A percentile compares a stretch with the other conserved stretches of the same genome.
Evolutionary conservation across 2,113 vertebrate species (phyloP).

Genomic region (Carettochelys insculpta): DNA sequence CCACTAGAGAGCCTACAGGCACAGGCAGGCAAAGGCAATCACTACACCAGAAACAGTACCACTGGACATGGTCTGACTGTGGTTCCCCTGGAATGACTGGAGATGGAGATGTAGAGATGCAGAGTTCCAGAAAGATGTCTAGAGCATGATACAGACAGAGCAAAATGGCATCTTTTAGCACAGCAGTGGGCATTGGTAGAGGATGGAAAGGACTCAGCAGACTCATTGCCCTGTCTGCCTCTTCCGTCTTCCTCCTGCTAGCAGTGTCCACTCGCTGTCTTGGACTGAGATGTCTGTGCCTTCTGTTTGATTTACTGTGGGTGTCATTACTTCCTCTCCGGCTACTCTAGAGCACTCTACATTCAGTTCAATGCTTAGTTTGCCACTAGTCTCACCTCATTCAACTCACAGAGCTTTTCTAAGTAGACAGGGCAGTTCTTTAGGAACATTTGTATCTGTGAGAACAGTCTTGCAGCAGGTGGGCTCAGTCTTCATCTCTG

Average conservation of each 20-base stretch:
- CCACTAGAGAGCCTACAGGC: not conserved
- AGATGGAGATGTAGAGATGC: not conserved
- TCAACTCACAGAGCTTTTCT: not conserved
- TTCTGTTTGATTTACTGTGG: not conserved
- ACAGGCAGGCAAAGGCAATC: not conserved
- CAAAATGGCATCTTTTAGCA: not conserved
- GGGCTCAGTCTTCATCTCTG: not conserved
- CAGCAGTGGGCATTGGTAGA: fast-evolving
- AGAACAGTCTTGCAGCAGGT: not conserved
- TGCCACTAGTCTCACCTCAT: not conserved
- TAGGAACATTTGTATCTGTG: not conserved
- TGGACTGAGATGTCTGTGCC: not conserved
- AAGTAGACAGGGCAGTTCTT: not conserved
- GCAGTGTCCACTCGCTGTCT: not conserved
- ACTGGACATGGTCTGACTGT: not conserved
- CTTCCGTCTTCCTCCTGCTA: not conserved
- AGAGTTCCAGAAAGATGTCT: not conserved
- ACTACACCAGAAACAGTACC: fast-evolving
- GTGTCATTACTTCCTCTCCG: not conserved
- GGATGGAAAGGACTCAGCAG: not conserved
- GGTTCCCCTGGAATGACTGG: not conserved
- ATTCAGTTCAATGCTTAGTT: not conserved
- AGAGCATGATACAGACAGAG: not conserved
- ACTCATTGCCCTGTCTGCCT: not conserved
- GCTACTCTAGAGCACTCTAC: not conserved